Evolutionary conservation across 2,797 vertebrate species (phyloP), one percentile per base, ranked within the genome.

Genomic region (Nyctibius grandis): DNA sequence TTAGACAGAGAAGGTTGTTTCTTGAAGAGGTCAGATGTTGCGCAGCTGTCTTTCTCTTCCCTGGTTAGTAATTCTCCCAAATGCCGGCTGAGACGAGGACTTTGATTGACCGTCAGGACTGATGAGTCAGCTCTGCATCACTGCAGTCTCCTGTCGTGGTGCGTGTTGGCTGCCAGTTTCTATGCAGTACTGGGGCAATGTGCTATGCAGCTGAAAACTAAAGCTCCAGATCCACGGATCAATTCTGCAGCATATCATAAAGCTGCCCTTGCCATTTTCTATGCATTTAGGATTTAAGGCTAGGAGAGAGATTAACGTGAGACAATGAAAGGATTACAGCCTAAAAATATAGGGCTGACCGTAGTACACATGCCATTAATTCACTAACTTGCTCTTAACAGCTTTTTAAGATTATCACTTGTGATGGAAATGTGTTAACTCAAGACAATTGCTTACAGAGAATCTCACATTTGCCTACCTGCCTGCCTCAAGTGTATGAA

Each of bases 91-190:
- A 59, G 16, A 18, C 0, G 29, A 75, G 50, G 70, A 83, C 57
- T 93, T 67, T 10, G 5, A 11, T 1, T 93, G 92, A 91, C 95
- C 81, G 95, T 93, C 92, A 78, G 38, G 50, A 84, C 36, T 50
- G 92, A 69, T 92, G 95, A 95, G 72, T 97, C 93, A 95, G 89
- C 87, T 92, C 92, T 93, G 91, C 89, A 91, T 70, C 81, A 72
- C 84, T 94, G 95, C 93, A 89, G 87, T 94, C 34, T 91, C 76
- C 64, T 53, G 20, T 68, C 0, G 0, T 1, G 1, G 33, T 44
- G 48, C 3, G 2, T 50, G 17, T 26, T 85, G 57, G 74, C 86
- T 82, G 72, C 81, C 70, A 70, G 33, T 59, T 76, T 59, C 78
- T 90, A 3, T 61, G 88, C 95, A 68, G 79, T 42, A 83, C 34